Percentiles rank a stretch among this genome's conserved stretches.
Conservation (phyloP, 2,888 invertebrate species). For the Myathropa florea region DNA sequence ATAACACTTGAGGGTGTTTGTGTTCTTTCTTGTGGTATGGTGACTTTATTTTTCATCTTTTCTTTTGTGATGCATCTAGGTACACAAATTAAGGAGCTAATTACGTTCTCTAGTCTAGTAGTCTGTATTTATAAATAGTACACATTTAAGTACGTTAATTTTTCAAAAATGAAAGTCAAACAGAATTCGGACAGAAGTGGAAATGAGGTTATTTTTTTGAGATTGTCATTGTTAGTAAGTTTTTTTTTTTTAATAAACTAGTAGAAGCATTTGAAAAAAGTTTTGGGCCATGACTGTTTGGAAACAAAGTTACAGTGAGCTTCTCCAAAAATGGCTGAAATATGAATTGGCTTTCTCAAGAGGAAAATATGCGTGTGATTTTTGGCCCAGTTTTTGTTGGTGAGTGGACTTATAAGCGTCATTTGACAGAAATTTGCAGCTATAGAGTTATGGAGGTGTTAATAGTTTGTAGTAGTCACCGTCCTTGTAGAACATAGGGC, state of each 20-base stretch:
- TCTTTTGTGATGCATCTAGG: neutral
- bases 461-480: too few relatives aligned
- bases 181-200: neutral
- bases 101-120: neutral
- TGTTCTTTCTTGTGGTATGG: too few relatives aligned
- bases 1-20: neutral
- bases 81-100: neutral
- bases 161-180: neutral
- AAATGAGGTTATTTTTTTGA: slow-evolving; percentile 4
- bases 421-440: too few relatives aligned
- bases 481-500: too few relatives aligned
- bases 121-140: neutral
- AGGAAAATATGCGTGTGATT: too few relatives aligned
- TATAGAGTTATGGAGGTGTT: too few relatives aligned
- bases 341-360: too few relatives aligned
- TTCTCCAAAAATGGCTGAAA: too few relatives aligned
- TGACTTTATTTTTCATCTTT: neutral
- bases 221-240: slow-evolving; percentile 49
- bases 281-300: too few relatives aligned
- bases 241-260: neutral
- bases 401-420: too few relatives aligned
- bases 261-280: neutral
- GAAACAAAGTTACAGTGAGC: too few relatives aligned
- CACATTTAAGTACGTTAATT: neutral
- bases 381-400: too few relatives aligned